Conservation (phyloP, 2,797 vertebrate genomes). For the Fistularia commersonii region DNA sequence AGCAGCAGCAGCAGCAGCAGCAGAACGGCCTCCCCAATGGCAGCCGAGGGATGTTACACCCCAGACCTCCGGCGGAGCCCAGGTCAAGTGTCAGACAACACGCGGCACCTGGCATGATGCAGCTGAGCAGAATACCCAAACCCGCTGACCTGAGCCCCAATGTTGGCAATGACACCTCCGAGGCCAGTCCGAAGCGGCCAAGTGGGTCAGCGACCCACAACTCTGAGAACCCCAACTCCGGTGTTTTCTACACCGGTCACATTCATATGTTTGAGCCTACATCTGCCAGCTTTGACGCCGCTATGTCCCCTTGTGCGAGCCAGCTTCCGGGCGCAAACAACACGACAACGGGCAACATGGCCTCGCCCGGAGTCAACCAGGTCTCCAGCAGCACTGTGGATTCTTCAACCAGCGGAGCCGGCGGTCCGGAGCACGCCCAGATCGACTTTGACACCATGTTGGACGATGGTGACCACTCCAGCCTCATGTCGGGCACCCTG, state of each 20-base stretch:
- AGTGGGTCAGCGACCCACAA: conserved; percentile 47
- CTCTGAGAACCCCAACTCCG: conserved; percentile 55
- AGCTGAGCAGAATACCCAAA: conserved; percentile 76
- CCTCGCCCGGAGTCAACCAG: conserved; percentile 90
- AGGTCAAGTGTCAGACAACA: conserved; percentile 75
- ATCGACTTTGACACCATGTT: conserved; percentile 97
- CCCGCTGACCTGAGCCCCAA: conserved; percentile 58
- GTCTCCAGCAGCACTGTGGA: conserved; percentile 96
- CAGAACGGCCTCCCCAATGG: conserved; percentile 58
- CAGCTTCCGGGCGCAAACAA: conserved; percentile 56
- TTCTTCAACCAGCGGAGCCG: conserved; percentile 71
- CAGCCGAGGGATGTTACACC: conserved; percentile 75
- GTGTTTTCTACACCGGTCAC: conserved; percentile 86
- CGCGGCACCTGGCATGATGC: conserved; percentile 62
- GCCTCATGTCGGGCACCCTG: conserved; percentile 91
- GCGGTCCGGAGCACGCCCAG: conserved; percentile 80
- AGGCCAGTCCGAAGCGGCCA: conserved; percentile 81
- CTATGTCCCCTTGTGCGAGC: conserved; percentile 66
- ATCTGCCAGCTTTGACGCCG: conserved; percentile 65
- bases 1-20: too few relatives aligned
- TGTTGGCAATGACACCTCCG: conserved; percentile 68
- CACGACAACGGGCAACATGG: conserved; percentile 72
- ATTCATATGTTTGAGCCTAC: conserved; percentile 87
- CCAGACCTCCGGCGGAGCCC: conserved; percentile 83
- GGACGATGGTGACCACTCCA: conserved; percentile 95